A percentile compares a stretch with the other conserved stretches of the same genome.
Evolutionary conservation across 2,888 invertebrate species (phyloP).

Genomic region (Exephanes ischioxanthus): DNA sequence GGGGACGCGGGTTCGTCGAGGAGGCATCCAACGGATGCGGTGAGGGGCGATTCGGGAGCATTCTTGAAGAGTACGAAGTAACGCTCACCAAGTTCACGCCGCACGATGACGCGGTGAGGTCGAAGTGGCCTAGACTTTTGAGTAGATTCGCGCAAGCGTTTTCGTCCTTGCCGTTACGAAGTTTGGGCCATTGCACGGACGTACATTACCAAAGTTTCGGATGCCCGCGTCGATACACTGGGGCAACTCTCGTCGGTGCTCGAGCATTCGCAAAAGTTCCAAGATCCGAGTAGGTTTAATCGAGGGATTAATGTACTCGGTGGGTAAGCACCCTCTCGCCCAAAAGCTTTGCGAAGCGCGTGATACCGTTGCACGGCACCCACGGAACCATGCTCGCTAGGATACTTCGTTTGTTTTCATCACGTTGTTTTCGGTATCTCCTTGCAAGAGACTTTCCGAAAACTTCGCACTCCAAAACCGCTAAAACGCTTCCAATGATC

Average conservation of each 20-base stretch:
- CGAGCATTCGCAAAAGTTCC: slow-evolving; percentile 33
- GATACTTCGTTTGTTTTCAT: slow-evolving; percentile 23
- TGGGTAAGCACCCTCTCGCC: slow-evolving; percentile 14
- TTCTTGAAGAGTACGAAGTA: background rate
- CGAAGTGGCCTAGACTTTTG: slow-evolving; percentile 11
- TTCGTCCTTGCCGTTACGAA: slow-evolving; percentile 29
- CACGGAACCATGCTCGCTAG: background rate
- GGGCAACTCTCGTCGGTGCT: slow-evolving; percentile 1
- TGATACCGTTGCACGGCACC: background rate
- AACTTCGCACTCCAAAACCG: background rate
- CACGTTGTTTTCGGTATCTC: background rate
- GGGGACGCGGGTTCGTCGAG: background rate
- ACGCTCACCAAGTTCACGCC: slow-evolving; percentile 3
- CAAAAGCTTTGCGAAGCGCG: slow-evolving; percentile 29
- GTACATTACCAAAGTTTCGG: slow-evolving; percentile 65
- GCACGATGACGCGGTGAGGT: background rate
- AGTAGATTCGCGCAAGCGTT: slow-evolving; percentile 20
- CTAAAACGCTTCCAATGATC: no score
- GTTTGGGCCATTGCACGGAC: slow-evolving; percentile 53
- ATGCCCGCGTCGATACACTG: slow-evolving; percentile 2
- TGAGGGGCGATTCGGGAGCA: background rate
- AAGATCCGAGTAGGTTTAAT: slow-evolving; percentile 51
- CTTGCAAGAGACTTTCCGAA: background rate
- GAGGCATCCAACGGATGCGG: background rate
- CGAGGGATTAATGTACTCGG: slow-evolving; percentile 66